Evolutionary conservation across 2,113 vertebrate genomes (phyloP).

Genomic region (Lepisosteus oculatus): DNA sequence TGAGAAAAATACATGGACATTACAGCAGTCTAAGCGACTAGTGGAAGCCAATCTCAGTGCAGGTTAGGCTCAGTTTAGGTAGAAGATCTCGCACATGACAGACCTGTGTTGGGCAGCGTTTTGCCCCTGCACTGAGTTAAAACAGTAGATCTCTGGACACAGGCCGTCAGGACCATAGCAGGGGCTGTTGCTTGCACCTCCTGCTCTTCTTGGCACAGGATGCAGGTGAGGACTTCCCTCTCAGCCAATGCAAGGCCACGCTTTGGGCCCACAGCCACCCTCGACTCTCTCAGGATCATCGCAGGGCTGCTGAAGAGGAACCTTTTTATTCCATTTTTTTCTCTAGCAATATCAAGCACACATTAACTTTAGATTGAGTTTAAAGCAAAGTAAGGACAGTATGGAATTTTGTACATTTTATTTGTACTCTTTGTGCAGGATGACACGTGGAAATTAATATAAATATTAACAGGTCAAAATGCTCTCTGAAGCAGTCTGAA

Average conservation of each 20-base stretch:
- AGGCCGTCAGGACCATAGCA: constrained; percentile 93
- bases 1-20: no score
- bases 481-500: no score
- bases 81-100: constrained; percentile 42
- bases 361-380: no score
- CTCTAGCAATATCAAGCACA: no score
- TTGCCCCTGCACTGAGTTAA: constrained; percentile 86
- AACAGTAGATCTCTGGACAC: constrained; percentile 93
- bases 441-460: no score
- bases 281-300: constrained; percentile 66
- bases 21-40: no score
- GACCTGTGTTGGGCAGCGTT: constrained; percentile 58
- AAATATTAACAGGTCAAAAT: no score
- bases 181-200: constrained; percentile 80
- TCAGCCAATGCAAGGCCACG: constrained; percentile 75
- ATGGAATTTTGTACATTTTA: no score
- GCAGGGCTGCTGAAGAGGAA: constrained; percentile 25
- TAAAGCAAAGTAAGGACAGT: no score
- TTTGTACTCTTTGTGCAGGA: no score
- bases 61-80: neutral
- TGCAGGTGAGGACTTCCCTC: constrained; percentile 89
- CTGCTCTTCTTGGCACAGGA: constrained; percentile 97
- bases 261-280: constrained; percentile 81
- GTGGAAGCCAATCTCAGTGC: neutral
- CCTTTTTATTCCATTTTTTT: no score